A percentile compares a stretch with the other conserved stretches of the same genome.
These are phyloP conservation scores for Odontamblyopus lacepedii DNA, from an alignment of 2,797 vertebrate species.

Conservation along the genomic window DNA sequence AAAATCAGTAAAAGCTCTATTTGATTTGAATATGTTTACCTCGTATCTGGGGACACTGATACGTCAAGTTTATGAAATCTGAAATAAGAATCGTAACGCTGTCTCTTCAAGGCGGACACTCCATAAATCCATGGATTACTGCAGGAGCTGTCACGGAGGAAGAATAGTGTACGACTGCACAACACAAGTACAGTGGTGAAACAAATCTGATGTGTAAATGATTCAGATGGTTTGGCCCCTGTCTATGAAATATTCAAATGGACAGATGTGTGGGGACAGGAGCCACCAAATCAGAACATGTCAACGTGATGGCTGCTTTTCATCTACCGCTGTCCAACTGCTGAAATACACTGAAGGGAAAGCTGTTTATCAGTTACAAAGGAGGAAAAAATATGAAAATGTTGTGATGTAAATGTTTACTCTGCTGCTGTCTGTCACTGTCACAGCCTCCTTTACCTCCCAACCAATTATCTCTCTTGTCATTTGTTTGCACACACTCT, in stretches of 20 bases:
- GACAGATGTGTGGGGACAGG: background rate
- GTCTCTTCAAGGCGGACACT: no score
- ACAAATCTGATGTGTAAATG: background rate
- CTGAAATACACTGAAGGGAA: background rate
- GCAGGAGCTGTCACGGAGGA: conserved; percentile 25
- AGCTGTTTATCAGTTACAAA: background rate
- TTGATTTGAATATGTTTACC: no score
- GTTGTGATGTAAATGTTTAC: background rate
- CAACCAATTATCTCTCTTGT: no score
- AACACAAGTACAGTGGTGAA: background rate
- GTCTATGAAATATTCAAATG: background rate
- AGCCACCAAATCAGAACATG: background rate
- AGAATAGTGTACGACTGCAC: conserved; percentile 26
- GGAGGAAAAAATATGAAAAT: background rate
- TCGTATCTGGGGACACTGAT: no score
- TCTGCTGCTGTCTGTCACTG: no score
- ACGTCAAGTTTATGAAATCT: no score
- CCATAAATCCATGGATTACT: conserved; percentile 21
- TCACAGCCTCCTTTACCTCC: no score
- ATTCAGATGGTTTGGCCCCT: background rate
- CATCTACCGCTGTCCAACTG: background rate
- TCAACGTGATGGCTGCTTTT: background rate
- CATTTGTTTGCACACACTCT: no score
- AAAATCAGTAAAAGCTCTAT: no score
- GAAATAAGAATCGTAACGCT: no score